These are phyloP conservation scores for Cheilosia variabilis DNA, from an alignment of 2,888 invertebrate species.

Conservation along the genomic window DNA sequence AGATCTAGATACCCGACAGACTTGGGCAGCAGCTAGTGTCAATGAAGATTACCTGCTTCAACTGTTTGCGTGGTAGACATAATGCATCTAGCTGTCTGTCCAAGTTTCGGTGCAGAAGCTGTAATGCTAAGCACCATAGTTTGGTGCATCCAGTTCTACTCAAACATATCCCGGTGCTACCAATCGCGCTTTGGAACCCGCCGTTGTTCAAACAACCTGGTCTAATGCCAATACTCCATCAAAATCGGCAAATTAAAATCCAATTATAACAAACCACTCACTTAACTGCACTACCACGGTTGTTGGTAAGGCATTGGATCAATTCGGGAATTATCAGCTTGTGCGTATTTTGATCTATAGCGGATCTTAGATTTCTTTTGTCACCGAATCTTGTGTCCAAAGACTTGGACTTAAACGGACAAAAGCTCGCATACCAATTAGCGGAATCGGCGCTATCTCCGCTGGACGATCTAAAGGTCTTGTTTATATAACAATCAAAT, in stretches of 20 bases:
- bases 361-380: slow-evolving; percentile 13
- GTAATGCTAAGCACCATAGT: slow-evolving; percentile 23
- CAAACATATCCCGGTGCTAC: neutral
- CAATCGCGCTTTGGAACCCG: too few species aligned
- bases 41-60: slow-evolving; percentile 14
- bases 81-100: neutral
- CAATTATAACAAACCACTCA: neutral
- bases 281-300: neutral
- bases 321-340: neutral
- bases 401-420: slow-evolving; percentile 7
- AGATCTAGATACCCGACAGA: neutral
- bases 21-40: slow-evolving; percentile 18
- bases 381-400: slow-evolving; percentile 12
- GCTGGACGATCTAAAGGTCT: slow-evolving; percentile 25
- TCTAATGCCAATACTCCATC: too few species aligned
- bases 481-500: neutral
- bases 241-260: neutral
- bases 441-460: slow-evolving; percentile 22
- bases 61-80: slow-evolving; percentile 9
- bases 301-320: neutral
- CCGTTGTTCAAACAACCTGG: too few species aligned
- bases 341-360: slow-evolving; percentile 11
- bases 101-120: slow-evolving; percentile 15
- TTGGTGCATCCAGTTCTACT: neutral
- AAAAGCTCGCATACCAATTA: slow-evolving; percentile 28